Evolutionary conservation across 2,797 vertebrate species (phyloP).

Genomic region (Buceros bicornis): DNA sequence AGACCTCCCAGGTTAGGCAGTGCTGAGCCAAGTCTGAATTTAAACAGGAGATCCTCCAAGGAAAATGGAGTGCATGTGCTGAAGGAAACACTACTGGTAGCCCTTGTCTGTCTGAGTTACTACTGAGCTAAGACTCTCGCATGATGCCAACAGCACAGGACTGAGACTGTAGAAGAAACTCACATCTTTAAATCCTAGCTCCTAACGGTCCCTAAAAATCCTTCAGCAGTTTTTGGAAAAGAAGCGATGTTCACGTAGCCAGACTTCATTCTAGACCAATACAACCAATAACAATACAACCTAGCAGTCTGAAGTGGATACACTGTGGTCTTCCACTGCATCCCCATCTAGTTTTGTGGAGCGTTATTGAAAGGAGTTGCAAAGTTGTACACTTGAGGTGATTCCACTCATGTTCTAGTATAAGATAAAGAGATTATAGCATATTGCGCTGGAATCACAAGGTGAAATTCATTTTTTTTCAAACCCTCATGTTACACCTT

Average conservation of each 20-base stretch:
- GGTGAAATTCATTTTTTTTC: neutral
- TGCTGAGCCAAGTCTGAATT: constrained; percentile 50
- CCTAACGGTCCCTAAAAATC: neutral
- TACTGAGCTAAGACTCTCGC: neutral
- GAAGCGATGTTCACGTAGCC: neutral
- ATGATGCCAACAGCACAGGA: neutral
- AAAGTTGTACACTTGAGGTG: neutral
- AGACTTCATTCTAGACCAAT: neutral
- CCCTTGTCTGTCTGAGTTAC: constrained; percentile 48
- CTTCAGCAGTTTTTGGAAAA: neutral
- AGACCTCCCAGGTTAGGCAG: constrained; percentile 53
- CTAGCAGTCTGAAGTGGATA: neutral
- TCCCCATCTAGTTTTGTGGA: neutral
- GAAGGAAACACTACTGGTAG: constrained; percentile 44
- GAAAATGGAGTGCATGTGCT: constrained; percentile 14
- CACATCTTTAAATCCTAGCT: neutral
- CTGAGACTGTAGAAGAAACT: neutral
- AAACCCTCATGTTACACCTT: neutral
- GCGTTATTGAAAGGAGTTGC: neutral
- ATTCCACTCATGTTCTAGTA: neutral
- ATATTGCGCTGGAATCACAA: neutral
- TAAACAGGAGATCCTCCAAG: constrained; percentile 57
- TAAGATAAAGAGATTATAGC: neutral
- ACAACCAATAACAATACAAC: neutral
- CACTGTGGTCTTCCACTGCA: neutral